phyloP scores from a whole-genome alignment of 2,888 invertebrate genomes.

The Pterobdella sp. region DNA sequence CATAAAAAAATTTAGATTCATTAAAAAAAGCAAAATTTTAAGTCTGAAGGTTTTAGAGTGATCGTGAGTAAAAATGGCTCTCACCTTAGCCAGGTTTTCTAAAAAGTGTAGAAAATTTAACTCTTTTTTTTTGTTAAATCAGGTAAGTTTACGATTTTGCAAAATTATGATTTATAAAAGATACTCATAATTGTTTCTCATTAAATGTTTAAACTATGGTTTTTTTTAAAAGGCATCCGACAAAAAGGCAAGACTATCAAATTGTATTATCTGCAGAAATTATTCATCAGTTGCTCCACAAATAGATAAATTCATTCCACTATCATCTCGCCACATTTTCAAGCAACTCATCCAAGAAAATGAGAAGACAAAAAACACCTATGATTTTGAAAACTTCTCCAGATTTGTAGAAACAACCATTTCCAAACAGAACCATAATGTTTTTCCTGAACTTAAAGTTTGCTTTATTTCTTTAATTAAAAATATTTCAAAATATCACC shows the following conservation, averaged over 20 bases:
- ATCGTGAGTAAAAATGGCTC: neutral
- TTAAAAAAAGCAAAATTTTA: neutral
- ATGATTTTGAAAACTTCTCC: slow-evolving; percentile 5
- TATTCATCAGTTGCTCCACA: neutral
- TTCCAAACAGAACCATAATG: neutral
- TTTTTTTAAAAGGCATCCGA: slow-evolving; percentile 2
- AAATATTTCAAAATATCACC: too few relatives aligned
- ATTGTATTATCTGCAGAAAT: neutral
- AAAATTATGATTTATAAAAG: neutral
- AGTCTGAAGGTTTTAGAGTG: neutral
- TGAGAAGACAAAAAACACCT: neutral
- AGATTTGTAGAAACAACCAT: neutral
- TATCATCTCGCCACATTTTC: neutral
- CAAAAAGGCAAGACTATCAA: neutral
- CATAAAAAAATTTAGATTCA: neutral
- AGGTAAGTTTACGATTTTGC: neutral
- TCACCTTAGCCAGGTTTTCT: slow-evolving; percentile 7
- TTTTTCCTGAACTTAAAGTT: slow-evolving; percentile 4
- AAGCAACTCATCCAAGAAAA: neutral
- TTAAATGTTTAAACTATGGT: neutral
- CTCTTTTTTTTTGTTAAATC: neutral
- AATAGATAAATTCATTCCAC: slow-evolving; percentile 3
- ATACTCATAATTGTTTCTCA: neutral
- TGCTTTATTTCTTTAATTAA: neutral
- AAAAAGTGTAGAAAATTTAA: neutral